Base-by-base conservation (phyloP, 2,113 vertebrate genomes). In the Muntiacus reevesi region DNA sequence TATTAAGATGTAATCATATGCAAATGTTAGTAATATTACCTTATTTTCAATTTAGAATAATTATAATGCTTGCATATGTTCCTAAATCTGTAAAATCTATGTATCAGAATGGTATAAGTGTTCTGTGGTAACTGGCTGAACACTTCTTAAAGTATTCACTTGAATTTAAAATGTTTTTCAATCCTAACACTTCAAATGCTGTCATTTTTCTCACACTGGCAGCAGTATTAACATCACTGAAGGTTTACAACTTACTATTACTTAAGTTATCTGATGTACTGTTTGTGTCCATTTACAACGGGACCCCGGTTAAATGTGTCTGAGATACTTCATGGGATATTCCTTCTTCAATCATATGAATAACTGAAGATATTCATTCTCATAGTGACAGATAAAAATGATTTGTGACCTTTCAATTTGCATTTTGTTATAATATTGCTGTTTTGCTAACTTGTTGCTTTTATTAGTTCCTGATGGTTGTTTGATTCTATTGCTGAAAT, bases 11-110 rank as follows among this genome's bases (percentile, higher is more conserved):
- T 30, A 15, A 54, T 55, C 21, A 47, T 6, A 54, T 30, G 62
- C 52, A 82, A 96, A 78, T 82, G 17, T 81, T 74, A 83, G 21
- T 74, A 79, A 62, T 25, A 60, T 76, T 27, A 8, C 40, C 21
- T 23, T n/a, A 79, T 60, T 93, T 93, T 94, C 25, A 55, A 52
- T 96, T 95, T 28, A 91, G 57, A 96, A 88, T 81, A 57, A 79
- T 17, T 60, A 54, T n/a, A 50, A 54, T 78, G 23, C 14, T 71
- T 87, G 2, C 12, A 67, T 67, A 43, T 33, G 25, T 59, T 45
- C 33, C n/a, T 50, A 21, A 3, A 59, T 85, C 59, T 89, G 45
- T 28, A 54, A 0, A 85, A 27, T 76, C 27, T 40, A 19, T 25
- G 15, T 23, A 60, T 21, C 25, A 92, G 45, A 89, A 60, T 47